Evolutionary conservation across 2,888 invertebrate genomes (phyloP).

Genomic region (Latrodectus elegans): DNA sequence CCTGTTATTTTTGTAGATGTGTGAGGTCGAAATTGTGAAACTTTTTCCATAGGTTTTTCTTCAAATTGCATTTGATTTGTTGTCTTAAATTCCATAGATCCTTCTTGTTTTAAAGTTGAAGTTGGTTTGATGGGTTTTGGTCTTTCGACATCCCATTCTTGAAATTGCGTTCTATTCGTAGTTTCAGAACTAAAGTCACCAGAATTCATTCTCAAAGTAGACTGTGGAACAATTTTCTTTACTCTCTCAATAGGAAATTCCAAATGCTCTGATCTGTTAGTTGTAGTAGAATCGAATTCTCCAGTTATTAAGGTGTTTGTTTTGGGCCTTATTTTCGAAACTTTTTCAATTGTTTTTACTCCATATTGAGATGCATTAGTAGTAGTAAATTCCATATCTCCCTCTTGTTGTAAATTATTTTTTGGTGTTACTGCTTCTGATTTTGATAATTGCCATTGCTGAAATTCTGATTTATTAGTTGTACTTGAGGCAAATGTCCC

Average conservation of each 20-base stretch:
- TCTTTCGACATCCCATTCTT: conserved; percentile 49
- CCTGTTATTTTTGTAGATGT: conserved; percentile 57
- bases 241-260: conserved; percentile 47
- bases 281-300: conserved; percentile 60
- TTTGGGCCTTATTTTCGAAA: conserved; percentile 39
- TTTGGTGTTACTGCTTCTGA: conserved; percentile 49
- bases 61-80: conserved; percentile 62
- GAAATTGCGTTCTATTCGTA: conserved; percentile 52
- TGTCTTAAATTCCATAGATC: conserved; percentile 56
- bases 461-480: conserved; percentile 50
- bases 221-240: conserved; percentile 51
- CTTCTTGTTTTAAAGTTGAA: conserved; percentile 46
- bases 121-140: conserved; percentile 52
- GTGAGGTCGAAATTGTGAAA: conserved; percentile 48
- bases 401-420: conserved; percentile 62
- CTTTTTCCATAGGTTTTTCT: conserved; percentile 55
- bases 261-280: conserved; percentile 36
- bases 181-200: conserved; percentile 56
- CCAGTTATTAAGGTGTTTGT: conserved; percentile 34
- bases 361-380: conserved; percentile 28
- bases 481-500: conserved; percentile 45
- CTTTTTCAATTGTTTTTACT: conserved; percentile 12
- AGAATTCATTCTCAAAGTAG: conserved; percentile 50
- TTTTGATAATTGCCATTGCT: conserved; percentile 63
- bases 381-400: conserved; percentile 50